Percentiles rank a stretch among this genome's conserved stretches.
Conservation (phyloP, 2,113 vertebrate species). For the Agelaius tricolor region DNA sequence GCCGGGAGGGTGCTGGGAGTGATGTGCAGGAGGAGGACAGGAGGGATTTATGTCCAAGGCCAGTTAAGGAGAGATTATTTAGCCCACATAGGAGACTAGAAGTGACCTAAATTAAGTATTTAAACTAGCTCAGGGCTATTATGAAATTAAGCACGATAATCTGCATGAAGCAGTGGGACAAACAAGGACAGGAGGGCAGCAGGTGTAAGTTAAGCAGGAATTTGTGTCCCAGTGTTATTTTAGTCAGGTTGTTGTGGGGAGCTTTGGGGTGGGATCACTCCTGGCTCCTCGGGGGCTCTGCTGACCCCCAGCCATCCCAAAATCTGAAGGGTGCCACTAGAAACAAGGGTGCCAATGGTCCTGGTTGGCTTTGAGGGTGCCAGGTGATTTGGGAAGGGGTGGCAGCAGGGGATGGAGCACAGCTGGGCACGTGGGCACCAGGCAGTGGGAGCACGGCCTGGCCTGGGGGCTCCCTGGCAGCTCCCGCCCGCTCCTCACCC, state of each 20-base stretch:
- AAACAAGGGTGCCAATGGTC: fast-evolving
- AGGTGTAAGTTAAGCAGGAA: constrained; percentile 46
- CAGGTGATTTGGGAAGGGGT: background rate
- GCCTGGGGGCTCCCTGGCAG: background rate
- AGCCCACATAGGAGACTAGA: constrained; percentile 44
- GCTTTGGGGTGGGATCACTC: background rate
- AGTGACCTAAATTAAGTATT: constrained; percentile 72
- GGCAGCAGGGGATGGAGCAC: background rate
- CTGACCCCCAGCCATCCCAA: background rate
- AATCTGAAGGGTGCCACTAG: background rate
- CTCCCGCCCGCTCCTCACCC: fast-evolving
- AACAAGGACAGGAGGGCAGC: constrained; percentile 58
- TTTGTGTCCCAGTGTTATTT: background rate
- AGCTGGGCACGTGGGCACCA: fast-evolving
- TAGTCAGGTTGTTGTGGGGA: background rate
- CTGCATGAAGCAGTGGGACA: constrained; percentile 45
- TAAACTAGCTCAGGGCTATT: constrained; percentile 72
- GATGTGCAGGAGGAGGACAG: background rate
- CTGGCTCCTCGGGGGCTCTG: fast-evolving
- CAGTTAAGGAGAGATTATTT: constrained; percentile 66
- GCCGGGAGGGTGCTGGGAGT: background rate
- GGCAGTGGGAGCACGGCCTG: background rate
- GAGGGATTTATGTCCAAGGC: constrained; percentile 53
- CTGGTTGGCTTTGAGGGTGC: background rate
- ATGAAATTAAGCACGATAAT: constrained; percentile 67